Evolutionary conservation across 2,888 invertebrate genomes (phyloP), one percentile per base, ranked within the genome.

Genomic region (Diploptera punctata): DNA sequence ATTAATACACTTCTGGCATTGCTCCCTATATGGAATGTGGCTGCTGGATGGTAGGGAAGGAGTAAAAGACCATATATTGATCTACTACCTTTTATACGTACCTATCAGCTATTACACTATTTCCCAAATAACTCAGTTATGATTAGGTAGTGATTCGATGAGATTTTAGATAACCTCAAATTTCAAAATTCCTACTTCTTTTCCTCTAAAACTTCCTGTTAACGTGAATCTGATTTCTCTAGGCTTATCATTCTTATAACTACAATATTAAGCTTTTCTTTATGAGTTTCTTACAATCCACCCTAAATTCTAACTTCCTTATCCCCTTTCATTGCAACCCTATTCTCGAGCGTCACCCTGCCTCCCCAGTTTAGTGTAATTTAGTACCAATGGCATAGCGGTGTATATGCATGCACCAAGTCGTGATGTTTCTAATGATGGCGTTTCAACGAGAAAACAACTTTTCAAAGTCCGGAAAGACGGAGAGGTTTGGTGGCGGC

Each of bases 391-490:
- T 3, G 9, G 52, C 24, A 24, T 29, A n/a, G 29, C 9, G 57
- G 57, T 29, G 57, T 57, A 29, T n/a, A 31, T n/a, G n/a, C n/a
- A 52, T 52, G 52, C 24, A 52, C 52, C 10, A 24, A 57, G 57
- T 57, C 57, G 57, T 57, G 57, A 57, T 57, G 57, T 57, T 57
- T 57, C 68, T 72, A 72, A 70, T 71, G 73, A 68, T 68, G 67
- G 54, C 75, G 69, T 43, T 61, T 62, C 52, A 52, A 62, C 54
- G 54, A n/a, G 71, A 69, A 68, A 68, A 67, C 73, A 74, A 72
- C 74, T 74, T 74, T 72, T 72, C 74, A 74, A 74, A 74, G 74
- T 74, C 70, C 24, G 70, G 70, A 44, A 68, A 70, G 72, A 67
- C 67, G 69, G 52, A 74, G 67, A n/a, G 72, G 70, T 49, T 68